phyloP scores from a whole-genome alignment of 2,113 vertebrate genomes.

The Terrapene triunguis region DNA sequence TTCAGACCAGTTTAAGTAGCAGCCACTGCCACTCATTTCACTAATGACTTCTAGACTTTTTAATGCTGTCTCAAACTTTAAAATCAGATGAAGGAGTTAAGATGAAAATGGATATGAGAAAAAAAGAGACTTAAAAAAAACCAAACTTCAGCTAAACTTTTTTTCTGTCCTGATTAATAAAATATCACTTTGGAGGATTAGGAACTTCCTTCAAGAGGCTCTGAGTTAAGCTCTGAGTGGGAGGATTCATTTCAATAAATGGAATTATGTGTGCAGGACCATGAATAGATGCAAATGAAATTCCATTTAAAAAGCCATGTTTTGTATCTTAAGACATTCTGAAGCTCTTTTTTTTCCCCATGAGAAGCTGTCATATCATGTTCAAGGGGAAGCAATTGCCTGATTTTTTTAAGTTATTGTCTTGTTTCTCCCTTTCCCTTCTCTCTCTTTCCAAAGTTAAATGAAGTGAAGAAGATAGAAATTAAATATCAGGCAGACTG shows the following conservation, averaged over 20 bases:
- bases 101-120: neutral
- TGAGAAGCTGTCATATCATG: neutral
- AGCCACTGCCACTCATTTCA: neutral
- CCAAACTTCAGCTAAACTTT: neutral
- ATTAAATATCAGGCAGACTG: neutral
- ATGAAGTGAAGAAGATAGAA: neutral
- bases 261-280: neutral
- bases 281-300: conserved; percentile 17
- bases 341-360: neutral
- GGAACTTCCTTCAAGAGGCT: neutral
- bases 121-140: neutral
- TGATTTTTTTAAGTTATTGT: neutral
- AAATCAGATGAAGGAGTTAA: neutral
- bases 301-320: neutral
- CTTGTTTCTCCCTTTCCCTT: neutral
- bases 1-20: neutral
- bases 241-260: conserved; percentile 44
- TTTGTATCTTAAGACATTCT: conserved; percentile 23
- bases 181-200: neutral
- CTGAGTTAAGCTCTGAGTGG: conserved; percentile 19
- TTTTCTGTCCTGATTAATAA: conserved; percentile 4
- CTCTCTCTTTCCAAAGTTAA: neutral
- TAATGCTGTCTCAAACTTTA: neutral
- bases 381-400: neutral
- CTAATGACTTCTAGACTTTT: neutral